Evolutionary conservation across 2,797 vertebrate species (phyloP), one percentile per base, ranked within the genome.

Genomic region (Amazonetta brasiliensis): DNA sequence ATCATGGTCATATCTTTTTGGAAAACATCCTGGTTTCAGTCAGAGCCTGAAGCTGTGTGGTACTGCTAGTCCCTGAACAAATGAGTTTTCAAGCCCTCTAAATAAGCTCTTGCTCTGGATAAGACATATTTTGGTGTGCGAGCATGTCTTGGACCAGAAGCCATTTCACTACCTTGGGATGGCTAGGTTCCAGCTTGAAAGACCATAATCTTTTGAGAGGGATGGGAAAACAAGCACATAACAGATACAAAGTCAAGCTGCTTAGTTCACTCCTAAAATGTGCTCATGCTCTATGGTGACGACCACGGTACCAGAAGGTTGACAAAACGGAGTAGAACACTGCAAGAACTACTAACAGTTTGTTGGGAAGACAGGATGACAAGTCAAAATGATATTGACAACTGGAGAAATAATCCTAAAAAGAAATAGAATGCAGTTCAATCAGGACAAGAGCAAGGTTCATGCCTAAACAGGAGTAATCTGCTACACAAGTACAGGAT

Each of bases 171-270:
- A 25, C 92, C 46, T 56, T 95, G 19, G 82, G 30, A 44, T 94
- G 79, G 67, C 73, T 92, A 80, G 43, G n/a, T 97, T 94, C 92
- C 68, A 91, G 64, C 31, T 76, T 90, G 80, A 96, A 94, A 92
- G 93, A 56, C 46, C n/a, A 46, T 84, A 37, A 35, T 59, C 33
- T 78, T 76, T 60, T 60, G 81, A 84, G 72, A 74, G 28, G 44
- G 19, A 64, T 30, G 26, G 31, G 44, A 87, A 25, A 86, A 28
- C 17, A 64, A 71, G 18, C 9, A 2, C 12, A 7, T 39, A 26
- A 22, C 12, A 35, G 37, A 82, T 23, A 20, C 31, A 7, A 7
- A 71, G 43, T 35, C 43, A 41, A 71, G 39, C 39, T 89, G 26
- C 37, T 58, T 31, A 56, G 46, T 30, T 88, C 31, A 31, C 54